phyloP scores from a whole-genome alignment of 2,888 invertebrate species.

The Meandrusa payeni region DNA sequence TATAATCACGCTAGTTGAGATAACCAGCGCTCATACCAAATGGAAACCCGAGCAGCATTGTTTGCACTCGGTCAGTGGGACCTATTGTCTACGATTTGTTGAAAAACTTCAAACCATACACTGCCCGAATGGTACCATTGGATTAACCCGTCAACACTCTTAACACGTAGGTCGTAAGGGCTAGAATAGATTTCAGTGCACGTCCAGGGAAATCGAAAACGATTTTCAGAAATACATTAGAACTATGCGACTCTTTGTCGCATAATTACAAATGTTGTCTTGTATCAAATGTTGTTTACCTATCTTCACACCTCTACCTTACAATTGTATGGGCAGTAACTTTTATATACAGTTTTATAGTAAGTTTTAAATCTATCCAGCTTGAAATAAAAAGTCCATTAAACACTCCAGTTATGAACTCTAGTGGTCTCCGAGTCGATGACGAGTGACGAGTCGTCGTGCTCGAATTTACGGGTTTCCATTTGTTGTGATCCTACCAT shows the following conservation, averaged over 20 bases:
- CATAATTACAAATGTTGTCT: slow-evolving; percentile 10
- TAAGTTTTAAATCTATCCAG: no score
- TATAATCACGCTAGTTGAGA: not conserved
- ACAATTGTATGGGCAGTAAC: no score
- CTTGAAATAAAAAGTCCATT: no score
- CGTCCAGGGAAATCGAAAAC: slow-evolving; percentile 30
- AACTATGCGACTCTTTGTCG: slow-evolving; percentile 21
- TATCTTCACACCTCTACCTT: no score
- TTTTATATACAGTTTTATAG: no score
- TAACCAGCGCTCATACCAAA: slow-evolving; percentile 11
- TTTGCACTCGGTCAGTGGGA: slow-evolving; percentile 37
- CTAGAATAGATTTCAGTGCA: slow-evolving; percentile 36
- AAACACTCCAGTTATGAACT: no score
- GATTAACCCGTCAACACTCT: not conserved
- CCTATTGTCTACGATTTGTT: slow-evolving; percentile 59
- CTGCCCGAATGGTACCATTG: not conserved
- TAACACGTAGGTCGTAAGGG: not conserved
- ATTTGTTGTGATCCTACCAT: no score
- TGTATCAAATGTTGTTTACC: slow-evolving; percentile 8
- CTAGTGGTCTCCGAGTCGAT: no score
- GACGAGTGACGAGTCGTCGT: no score
- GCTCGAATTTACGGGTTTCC: no score
- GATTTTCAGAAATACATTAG: slow-evolving; percentile 23
- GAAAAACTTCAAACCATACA: slow-evolving; percentile 38
- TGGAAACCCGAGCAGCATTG: slow-evolving; percentile 20